Evolutionary conservation across 1,140 invertebrate species (phyloP).

Genomic region (Drosophila nasuta): DNA sequence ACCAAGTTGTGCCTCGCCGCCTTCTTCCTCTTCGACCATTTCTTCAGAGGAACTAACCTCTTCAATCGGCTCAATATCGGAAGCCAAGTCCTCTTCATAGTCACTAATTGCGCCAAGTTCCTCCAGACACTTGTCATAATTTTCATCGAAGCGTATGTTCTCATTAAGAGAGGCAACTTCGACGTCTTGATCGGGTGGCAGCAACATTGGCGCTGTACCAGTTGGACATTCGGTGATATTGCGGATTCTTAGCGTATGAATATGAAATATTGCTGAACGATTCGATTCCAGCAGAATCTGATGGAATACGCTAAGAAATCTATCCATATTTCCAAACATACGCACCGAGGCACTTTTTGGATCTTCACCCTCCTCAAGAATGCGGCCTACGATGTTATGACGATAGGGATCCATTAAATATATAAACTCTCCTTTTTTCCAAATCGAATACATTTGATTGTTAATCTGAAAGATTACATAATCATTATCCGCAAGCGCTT

Average conservation of each 20-base stretch:
- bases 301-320: slow-evolving; percentile 71
- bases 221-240: slow-evolving; percentile 67
- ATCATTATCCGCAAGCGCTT: slow-evolving; percentile 53
- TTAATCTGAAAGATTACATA: slow-evolving; percentile 78
- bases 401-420: slow-evolving; percentile 81
- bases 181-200: slow-evolving; percentile 58
- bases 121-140: slow-evolving; percentile 17
- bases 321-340: slow-evolving; percentile 75
- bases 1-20: slow-evolving; percentile 50
- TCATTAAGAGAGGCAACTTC: slow-evolving; percentile 75
- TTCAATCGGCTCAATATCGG: slow-evolving; percentile 69
- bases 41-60: slow-evolving; percentile 73
- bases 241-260: slow-evolving; percentile 65
- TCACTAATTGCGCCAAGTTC: no score
- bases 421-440: slow-evolving; percentile 75
- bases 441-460: slow-evolving; percentile 77
- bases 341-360: slow-evolving; percentile 68
- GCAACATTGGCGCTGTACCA: slow-evolving; percentile 59
- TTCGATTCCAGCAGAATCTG: slow-evolving; percentile 76
- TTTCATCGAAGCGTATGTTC: slow-evolving; percentile 74
- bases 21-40: slow-evolving; percentile 76
- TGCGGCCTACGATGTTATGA: slow-evolving; percentile 69
- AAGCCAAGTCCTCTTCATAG: slow-evolving; percentile 70
- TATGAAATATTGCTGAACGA: slow-evolving; percentile 70
- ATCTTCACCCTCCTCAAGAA: slow-evolving; percentile 63